Conservation (phyloP, 2,113 vertebrate genomes). For the Malurus alboscapulatus region DNA sequence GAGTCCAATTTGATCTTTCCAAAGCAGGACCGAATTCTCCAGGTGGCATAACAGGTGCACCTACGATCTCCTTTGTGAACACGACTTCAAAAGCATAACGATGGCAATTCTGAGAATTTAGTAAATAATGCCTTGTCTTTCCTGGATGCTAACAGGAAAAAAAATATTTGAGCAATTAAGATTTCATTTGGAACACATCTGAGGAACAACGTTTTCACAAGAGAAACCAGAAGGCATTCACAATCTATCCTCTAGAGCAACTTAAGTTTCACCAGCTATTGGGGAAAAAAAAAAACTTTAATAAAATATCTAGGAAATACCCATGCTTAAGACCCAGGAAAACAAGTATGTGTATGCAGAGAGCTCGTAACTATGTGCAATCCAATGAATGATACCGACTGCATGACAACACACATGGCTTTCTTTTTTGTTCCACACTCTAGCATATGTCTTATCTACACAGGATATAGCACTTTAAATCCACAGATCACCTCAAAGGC, state of each 20-base stretch:
- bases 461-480: background rate
- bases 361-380: background rate
- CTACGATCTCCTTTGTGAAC: background rate
- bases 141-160: background rate
- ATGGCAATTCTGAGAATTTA: background rate
- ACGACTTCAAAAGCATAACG: background rate
- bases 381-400: background rate
- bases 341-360: background rate
- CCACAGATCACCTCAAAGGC: background rate
- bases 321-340: constrained; percentile 4
- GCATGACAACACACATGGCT: background rate
- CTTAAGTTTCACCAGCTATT: background rate
- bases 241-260: background rate
- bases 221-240: background rate
- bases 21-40: background rate
- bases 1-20: background rate
- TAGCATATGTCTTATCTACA: background rate
- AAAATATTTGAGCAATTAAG: background rate
- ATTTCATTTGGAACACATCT: background rate
- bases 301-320: background rate
- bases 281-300: background rate
- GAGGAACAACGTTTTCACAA: background rate
- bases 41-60: background rate
- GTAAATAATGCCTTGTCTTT: background rate
- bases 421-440: background rate